Base-by-base conservation (phyloP, 2,113 vertebrate genomes). In the Hypomesus transpacificus region DNA sequence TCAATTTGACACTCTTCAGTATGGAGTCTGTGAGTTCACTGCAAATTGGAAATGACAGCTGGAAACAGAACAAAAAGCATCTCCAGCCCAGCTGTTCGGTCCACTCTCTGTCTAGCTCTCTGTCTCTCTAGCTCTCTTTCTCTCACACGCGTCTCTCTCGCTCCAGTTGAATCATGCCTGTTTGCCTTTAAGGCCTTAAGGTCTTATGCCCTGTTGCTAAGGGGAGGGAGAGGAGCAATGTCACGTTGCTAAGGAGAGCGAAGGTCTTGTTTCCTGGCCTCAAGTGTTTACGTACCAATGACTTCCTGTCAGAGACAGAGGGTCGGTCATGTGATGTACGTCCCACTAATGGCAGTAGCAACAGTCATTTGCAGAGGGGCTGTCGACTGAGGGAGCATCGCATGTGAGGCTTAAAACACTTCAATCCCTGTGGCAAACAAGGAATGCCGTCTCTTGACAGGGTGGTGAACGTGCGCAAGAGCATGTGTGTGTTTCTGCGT, bases 181-280 rank as follows among this genome's bases (percentile, higher is more conserved):
- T 64, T 64, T 79, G 58, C 28, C 6, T 63, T 66, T 64, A 31
- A 22, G 70, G 28, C 63, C 68, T 31, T 65, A 63, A 57, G 46
- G 39, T 21, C 71, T 54, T 78, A 84, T 68, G 52, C 81, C 78
- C 61, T 78, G 88, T 88, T 90, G 80, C 86, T 86, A 85, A 66
- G 86, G 78, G 16, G 51, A 74, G 69, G 58, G 58, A 51, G 46
- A 82, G 78, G 76, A 82, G 80, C 76, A 77, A 69, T 74, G 71
- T 78, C 61, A 46, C 39, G 39, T 46, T 46, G 39, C 39, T 46
- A 46, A 5, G 39, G 39, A 46, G 39, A 81, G 50, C 46, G 20
- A 66, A 80, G 83, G 74, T 84, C 24, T 87, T 86, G 87, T 84
- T 46, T 68, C 73, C 79, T 69, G 84, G 68, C 70, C 80, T 71